phyloP scores from a whole-genome alignment of 2,888 invertebrate species.

The Anticlea derivata region DNA sequence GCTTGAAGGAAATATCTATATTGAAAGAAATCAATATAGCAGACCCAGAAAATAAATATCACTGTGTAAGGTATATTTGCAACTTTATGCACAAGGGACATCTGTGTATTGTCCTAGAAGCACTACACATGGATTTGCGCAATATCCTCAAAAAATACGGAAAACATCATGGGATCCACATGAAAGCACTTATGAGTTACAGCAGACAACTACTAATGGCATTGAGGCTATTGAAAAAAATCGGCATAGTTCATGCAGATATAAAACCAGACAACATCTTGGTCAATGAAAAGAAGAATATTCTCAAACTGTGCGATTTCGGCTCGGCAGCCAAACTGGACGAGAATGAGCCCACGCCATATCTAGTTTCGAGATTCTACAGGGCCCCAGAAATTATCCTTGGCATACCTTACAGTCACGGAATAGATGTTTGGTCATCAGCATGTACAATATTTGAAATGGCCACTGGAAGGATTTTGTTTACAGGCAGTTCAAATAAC shows the following conservation, averaged over 20 bases:
- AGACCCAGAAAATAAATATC: slow-evolving; percentile 97
- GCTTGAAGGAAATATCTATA: slow-evolving; percentile 96
- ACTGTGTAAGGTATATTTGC: slow-evolving; percentile 93
- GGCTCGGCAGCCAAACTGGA: slow-evolving; percentile 97
- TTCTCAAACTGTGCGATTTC: slow-evolving; percentile 98
- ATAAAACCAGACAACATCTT: slow-evolving; percentile 99
- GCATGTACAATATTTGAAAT: slow-evolving; percentile 99
- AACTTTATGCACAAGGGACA: slow-evolving; percentile 99
- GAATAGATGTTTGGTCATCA: slow-evolving; percentile 98
- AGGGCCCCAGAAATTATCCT: slow-evolving; percentile 99
- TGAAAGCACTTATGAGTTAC: slow-evolving; percentile 98
- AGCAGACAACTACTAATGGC: slow-evolving; percentile 97
- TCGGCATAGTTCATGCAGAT: slow-evolving; percentile 98
- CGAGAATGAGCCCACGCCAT: slow-evolving; percentile 98
- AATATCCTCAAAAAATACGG: slow-evolving; percentile 98
- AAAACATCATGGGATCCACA: slow-evolving; percentile 95
- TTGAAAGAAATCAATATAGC: slow-evolving; percentile 96
- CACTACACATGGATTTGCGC: slow-evolving; percentile 95
- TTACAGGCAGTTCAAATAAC: slow-evolving; percentile 98
- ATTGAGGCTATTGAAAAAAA: slow-evolving; percentile 95
- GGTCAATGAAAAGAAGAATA: slow-evolving; percentile 98
- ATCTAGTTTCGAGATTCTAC: slow-evolving; percentile 98
- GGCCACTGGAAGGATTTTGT: slow-evolving; percentile 98
- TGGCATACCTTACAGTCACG: slow-evolving; percentile 97
- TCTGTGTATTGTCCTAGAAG: slow-evolving; percentile 98